Evolutionary conservation across 92 coral and sea anemone species (phyloP), one percentile per base, ranked within the genome.

Genomic region (Paramuricea clavata): DNA sequence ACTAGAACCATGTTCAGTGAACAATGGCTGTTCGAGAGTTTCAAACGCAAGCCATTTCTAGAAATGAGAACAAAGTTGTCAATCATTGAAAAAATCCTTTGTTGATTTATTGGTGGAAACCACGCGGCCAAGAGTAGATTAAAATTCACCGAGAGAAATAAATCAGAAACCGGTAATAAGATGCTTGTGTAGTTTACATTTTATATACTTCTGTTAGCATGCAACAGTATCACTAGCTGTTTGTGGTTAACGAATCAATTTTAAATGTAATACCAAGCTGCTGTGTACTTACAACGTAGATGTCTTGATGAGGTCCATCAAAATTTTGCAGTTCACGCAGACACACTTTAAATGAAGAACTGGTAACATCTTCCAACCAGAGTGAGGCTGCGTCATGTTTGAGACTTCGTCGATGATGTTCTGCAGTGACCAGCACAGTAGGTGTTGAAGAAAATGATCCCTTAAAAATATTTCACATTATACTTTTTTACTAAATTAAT

Each of bases 11-110:
- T 93, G 94, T 39, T 93, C 97, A 32, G 89, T 86, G 47, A 93
- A 91, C 19, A 91, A 74, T 3, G 97, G 97, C n/a, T 71, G 91
- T 44, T 93, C 90, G 15, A 93, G 89, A 36, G 70, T 77, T 44
- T 89, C 97, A 71, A 93, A 93, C 2, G 62, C 62, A 23, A 54
- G 62, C 62, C 62, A 54, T 23, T 54, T 54, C 62, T 54, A 21
- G 17, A 21, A 54, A 50, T n/a, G n/a, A 36, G 42, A 36, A 36
- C 42, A 36, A 36, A 36, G 42, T 36, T 3, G 42, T 36, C 42
- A 36, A 36, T n/a, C n/a, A n/a, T n/a, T n/a, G n/a, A n/a, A n/a
- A n/a, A 36, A 36, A 2, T 36, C 42, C 42, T 36, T 36, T 36
- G 42, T 36, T n/a, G n/a, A 36, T 36, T 36, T 36, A 8, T 36